A percentile compares a stretch with the other conserved stretches of the same genome.
Evolutionary conservation across 2,113 vertebrate genomes (phyloP).

Genomic region (Aepyceros melampus): DNA sequence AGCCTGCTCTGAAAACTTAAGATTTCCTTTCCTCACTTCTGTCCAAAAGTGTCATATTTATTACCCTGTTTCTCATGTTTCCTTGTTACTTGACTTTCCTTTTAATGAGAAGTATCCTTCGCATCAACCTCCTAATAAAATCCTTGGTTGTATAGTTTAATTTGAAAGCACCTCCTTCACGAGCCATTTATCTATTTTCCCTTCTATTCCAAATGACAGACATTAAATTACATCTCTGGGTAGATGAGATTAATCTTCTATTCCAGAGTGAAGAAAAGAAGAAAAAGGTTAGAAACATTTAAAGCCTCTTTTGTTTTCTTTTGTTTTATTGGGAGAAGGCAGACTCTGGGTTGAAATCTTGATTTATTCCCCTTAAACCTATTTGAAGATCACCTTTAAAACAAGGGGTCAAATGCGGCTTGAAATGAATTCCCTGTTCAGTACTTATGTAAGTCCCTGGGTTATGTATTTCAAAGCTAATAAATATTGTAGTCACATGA

Average conservation of each 20-base stretch:
- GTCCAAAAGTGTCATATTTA: not conserved
- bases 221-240: conserved; percentile 49
- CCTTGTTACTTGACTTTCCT: not conserved
- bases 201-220: conserved; percentile 43
- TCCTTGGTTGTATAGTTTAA: not conserved
- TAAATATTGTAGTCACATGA: conserved; percentile 43
- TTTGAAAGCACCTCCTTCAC: conserved; percentile 39
- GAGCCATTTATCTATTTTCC: conserved; percentile 34
- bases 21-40: not conserved
- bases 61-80: not conserved
- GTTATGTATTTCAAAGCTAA: conserved; percentile 59
- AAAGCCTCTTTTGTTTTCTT: conserved; percentile 48
- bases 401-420: conserved; percentile 57
- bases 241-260: conserved; percentile 54
- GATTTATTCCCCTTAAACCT: conserved; percentile 61
- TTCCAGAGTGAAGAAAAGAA: conserved; percentile 60
- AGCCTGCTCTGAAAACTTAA: not conserved
- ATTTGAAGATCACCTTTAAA: conserved; percentile 65
- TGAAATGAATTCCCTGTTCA: conserved; percentile 51
- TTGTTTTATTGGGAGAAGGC: conserved; percentile 52
- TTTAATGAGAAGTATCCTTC: conserved; percentile 23
- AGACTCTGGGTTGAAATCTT: conserved; percentile 34
- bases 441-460: conserved; percentile 41
- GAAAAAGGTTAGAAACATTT: conserved; percentile 53
- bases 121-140: not conserved